Conservation (phyloP, 2,797 vertebrate species). For the Phrynocephalus vlangalii region DNA sequence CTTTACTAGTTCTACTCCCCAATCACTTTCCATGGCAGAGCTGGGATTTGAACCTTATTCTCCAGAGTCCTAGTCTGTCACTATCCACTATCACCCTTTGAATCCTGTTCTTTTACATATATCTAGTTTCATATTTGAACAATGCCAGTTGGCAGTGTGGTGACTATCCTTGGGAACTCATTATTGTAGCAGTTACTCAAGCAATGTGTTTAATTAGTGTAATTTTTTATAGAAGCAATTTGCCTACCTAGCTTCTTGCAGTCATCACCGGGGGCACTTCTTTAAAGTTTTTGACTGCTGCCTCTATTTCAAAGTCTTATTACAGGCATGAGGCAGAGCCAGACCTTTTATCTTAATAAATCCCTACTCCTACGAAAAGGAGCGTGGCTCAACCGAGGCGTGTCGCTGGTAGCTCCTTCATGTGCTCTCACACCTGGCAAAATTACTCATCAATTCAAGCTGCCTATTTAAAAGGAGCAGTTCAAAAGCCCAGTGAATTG, state of each 20-base stretch:
- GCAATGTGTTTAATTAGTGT: conserved; percentile 23
- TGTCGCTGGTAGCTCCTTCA: conserved; percentile 68
- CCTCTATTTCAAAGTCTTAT: conserved; percentile 83
- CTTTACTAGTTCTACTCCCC: too few relatives aligned
- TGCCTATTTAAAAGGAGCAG: conserved; percentile 85
- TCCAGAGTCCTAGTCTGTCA: too few relatives aligned
- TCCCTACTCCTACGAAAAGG: conserved; percentile 65
- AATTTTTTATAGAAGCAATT: conserved; percentile 19
- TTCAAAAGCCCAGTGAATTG: conserved; percentile 85
- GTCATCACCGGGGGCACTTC: conserved; percentile 54
- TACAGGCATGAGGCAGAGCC: conserved; percentile 83
- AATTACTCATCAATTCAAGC: conserved; percentile 90
- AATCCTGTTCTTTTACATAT: neutral
- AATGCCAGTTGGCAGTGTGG: neutral
- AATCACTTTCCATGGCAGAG: too few relatives aligned
- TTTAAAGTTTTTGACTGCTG: conserved; percentile 81
- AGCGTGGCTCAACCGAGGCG: conserved; percentile 57
- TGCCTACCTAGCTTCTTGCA: neutral
- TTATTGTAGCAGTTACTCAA: neutral
- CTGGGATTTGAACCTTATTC: too few relatives aligned
- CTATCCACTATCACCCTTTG: too few relatives aligned
- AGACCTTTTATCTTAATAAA: conserved; percentile 85
- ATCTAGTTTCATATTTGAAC: conserved; percentile 2
- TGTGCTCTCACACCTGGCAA: conserved; percentile 84
- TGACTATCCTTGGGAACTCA: conserved; percentile 25